Base-by-base conservation (phyloP, 2,797 vertebrate genomes). In the Botia almorhae region DNA sequence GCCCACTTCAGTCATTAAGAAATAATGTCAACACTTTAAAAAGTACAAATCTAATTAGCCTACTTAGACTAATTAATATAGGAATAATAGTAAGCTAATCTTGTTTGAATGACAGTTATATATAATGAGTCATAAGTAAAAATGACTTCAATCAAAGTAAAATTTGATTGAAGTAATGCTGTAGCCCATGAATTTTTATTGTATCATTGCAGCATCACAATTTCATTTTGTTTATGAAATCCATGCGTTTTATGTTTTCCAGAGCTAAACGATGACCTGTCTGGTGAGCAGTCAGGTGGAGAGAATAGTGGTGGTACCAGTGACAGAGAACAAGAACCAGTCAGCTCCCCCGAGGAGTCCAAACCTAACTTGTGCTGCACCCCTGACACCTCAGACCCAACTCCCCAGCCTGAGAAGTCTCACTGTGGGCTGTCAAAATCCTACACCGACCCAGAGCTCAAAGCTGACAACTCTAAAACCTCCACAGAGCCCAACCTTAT, bases 291-390 rank as follows among this genome's bases (percentile, higher is more conserved):
- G 75, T 93, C 93, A 0, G 92, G 94, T 8, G 88, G 89, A 5
- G 97, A 98, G 56, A 96, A 91, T 67, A 88, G 93, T 0, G 96
- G 96, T 61, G 93, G 91, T 87, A 95, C 93, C 91, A 97, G 96
- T 21, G 97, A 98, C 86, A 96, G 96, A 89, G 97, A 98, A 61
- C 89, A 93, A 58, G 97, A 98, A 69, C 92, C 94, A 76, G 91
- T 90, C 88, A 96, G 94, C 87, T 96, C 97, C 36, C 96, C 98
- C 0, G 96, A 98, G 7, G 93, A 92, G 73, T 90, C 93, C 80
- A 96, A 96, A 85, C 85, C 92, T n/a, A 97, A 95, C 92, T 92
- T 91, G 58, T 96, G 95, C 90, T 97, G 96, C 89, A 93, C 93
- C 48, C 96, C 96, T 0, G 96, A 97, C 76, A 95, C 96, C 7